Conservation (phyloP, 1,140 invertebrate species). For the Eulimnadia texana region DNA sequence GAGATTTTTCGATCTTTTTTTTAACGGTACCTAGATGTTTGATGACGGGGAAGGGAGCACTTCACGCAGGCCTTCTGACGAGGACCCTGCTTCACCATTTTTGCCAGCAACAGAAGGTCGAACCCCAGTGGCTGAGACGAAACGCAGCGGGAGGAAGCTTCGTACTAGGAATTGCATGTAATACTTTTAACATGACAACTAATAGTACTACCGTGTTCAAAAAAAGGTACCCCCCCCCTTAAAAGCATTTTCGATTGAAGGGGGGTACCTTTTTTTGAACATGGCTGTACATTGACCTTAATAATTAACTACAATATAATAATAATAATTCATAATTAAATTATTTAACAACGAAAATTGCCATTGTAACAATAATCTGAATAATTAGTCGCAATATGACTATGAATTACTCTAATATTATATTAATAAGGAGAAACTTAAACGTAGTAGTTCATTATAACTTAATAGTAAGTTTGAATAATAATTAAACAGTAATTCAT, state of each 20-base stretch:
- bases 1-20: constrained; percentile 17
- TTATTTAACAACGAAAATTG: too few relatives aligned
- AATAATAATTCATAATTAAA: too few relatives aligned
- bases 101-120: constrained; percentile 54
- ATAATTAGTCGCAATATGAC: too few relatives aligned
- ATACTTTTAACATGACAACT: constrained; percentile 23
- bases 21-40: constrained; percentile 46
- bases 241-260: too few relatives aligned
- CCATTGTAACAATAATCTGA: too few relatives aligned
- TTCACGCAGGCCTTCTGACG: constrained; percentile 54
- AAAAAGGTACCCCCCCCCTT: not conserved
- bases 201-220: constrained; percentile 16
- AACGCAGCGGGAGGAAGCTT: constrained; percentile 55
- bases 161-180: constrained; percentile 66
- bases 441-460: too few relatives aligned
- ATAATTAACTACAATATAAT: too few relatives aligned
- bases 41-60: constrained; percentile 53
- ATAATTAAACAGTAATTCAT: too few relatives aligned
- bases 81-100: constrained; percentile 64
- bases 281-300: constrained; percentile 18
- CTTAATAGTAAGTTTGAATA: too few relatives aligned
- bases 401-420: too few relatives aligned
- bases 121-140: constrained; percentile 45
- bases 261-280: constrained; percentile 18
- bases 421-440: too few relatives aligned